Evolutionary conservation across 2,113 vertebrate species (phyloP).

Genomic region (Albula goreensis): DNA sequence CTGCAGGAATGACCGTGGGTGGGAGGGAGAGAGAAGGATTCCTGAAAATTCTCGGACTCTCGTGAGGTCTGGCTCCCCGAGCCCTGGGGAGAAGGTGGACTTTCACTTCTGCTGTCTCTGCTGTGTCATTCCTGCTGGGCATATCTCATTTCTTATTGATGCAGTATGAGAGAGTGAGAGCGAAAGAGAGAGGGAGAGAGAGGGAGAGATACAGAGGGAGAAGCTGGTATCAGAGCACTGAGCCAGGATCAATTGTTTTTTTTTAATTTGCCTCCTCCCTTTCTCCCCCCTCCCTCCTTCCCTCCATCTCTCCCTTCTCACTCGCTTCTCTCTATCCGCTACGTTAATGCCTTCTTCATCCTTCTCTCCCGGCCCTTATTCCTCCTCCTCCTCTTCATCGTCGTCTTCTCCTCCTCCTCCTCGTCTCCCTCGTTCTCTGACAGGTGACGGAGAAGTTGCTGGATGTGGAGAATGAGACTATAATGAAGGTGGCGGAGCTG

Average conservation of each 20-base stretch:
- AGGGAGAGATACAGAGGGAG: no score
- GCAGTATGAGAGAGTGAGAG: background rate
- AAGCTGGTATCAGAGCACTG: background rate
- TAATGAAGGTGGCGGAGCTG: conserved; percentile 92
- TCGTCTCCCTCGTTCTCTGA: background rate
- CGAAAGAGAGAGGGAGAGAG: no score
- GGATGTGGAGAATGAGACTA: conserved; percentile 94
- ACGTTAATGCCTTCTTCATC: background rate
- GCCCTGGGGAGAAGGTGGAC: background rate
- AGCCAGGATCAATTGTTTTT: background rate
- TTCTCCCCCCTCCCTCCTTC: background rate
- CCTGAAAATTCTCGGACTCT: background rate
- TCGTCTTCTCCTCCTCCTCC: background rate
- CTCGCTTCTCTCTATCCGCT: background rate
- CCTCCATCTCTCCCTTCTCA: background rate
- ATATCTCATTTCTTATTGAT: conserved; percentile 15
- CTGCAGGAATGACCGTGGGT: background rate
- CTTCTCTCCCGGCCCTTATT: background rate
- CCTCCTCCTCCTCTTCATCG: background rate
- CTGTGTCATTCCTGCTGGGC: background rate
- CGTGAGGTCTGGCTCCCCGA: background rate
- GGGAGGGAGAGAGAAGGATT: background rate
- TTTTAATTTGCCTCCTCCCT: background rate
- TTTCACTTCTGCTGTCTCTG: background rate
- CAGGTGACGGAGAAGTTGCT: conserved; percentile 90